phyloP scores from a whole-genome alignment of 2,888 invertebrate species.

The Thecocarcelia acutangulata region DNA sequence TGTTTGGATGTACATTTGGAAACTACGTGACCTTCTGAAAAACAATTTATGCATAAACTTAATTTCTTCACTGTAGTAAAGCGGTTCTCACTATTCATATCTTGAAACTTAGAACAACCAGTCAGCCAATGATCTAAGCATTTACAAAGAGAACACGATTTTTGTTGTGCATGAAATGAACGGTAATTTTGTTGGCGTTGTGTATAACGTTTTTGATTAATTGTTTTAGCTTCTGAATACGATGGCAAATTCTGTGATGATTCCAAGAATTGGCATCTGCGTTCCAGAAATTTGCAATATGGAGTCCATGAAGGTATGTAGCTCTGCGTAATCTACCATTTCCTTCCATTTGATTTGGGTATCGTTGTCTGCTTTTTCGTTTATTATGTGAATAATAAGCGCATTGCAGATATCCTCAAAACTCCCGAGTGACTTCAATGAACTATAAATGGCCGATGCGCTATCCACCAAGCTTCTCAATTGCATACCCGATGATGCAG shows the following conservation, averaged over 20 bases:
- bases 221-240: constrained; percentile 4
- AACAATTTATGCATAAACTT: too few species aligned
- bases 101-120: constrained; percentile 15
- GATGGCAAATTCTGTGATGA: constrained; percentile 28
- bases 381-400: too few species aligned
- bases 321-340: constrained; percentile 45
- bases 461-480: too few species aligned
- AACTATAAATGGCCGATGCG: too few species aligned
- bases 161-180: constrained; percentile 12
- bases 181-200: constrained; percentile 27
- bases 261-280: constrained; percentile 58
- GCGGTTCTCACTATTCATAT: constrained; percentile 1
- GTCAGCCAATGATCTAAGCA: constrained; percentile 37
- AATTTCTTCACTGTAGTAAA: constrained; percentile 28
- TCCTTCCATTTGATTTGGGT: constrained; percentile 63
- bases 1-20: constrained; percentile 44
- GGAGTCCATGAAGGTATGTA: constrained; percentile 64
- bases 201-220: constrained; percentile 13
- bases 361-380: too few species aligned
- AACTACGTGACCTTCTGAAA: constrained; percentile 47
- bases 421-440: constrained; percentile 46
- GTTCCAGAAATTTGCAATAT: constrained; percentile 44
- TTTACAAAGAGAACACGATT: constrained; percentile 27
- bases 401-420: constrained; percentile 44
- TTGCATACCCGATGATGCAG: constrained; percentile 28